Evolutionary conservation across 35 echinoderm and acorn worm species (phyloP).

Genomic region (Acanthaster planci): DNA sequence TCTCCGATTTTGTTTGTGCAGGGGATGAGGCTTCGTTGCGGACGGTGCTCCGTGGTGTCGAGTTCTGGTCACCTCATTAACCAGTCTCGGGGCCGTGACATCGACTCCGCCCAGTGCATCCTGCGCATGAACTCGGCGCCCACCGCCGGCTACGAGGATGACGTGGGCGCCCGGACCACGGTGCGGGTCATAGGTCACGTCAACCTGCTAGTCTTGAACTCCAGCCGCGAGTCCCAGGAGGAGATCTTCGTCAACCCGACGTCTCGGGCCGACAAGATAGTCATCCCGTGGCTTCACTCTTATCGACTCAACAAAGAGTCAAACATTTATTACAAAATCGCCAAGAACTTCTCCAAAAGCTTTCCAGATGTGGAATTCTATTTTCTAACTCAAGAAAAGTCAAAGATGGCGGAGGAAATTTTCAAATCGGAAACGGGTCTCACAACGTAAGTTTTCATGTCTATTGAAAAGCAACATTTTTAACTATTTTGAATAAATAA

Average conservation of each 20-base stretch:
- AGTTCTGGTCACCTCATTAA: conserved; percentile 90
- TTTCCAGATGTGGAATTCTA: conserved; percentile 61
- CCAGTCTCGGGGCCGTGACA: conserved; percentile 58
- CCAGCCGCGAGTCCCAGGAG: neutral
- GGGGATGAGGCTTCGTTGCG: conserved; percentile 53
- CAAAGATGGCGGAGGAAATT: conserved; percentile 44
- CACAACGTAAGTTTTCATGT: conserved; percentile 57
- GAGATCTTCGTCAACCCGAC: conserved; percentile 53
- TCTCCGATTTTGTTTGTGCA: conserved; percentile 21
- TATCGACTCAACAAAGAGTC: conserved; percentile 50
- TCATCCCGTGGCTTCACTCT: conserved; percentile 78
- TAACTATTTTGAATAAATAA: too few relatives aligned
- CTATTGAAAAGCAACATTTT: neutral
- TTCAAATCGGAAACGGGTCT: conserved; percentile 73
- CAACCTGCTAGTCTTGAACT: conserved; percentile 45
- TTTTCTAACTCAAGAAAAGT: conserved; percentile 45
- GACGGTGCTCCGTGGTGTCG: conserved; percentile 69
- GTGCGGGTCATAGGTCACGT: conserved; percentile 85
- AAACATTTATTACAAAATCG: conserved; percentile 47
- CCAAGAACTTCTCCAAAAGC: conserved; percentile 52
- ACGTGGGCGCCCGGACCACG: conserved; percentile 72
- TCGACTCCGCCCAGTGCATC: conserved; percentile 83
- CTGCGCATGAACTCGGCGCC: conserved; percentile 87
- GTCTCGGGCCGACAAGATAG: conserved; percentile 33
- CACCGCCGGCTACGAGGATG: conserved; percentile 54